Evolutionary conservation across 2,888 invertebrate genomes (phyloP), one percentile per base, ranked within the genome.

Genomic region (Lissocephala sabroskyi): DNA sequence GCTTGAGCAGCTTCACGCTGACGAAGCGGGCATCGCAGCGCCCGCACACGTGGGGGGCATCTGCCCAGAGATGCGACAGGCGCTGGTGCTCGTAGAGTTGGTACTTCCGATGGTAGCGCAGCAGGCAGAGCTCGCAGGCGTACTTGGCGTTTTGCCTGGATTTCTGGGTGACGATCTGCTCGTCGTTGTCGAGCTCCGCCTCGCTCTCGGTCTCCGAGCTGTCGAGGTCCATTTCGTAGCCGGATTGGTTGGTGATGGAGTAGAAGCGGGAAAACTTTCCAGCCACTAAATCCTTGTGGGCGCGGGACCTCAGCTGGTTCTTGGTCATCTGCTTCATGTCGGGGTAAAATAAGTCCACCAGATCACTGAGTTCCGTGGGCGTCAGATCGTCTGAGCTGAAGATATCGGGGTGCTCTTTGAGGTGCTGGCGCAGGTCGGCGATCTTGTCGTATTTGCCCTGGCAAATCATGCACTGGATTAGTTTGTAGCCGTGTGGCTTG

Each of bases 11-110:
- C 46, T 85, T 85, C 1, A 86, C 74, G 1, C 86, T 85, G 0
- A 87, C 86, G 62, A 88, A 89, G 28, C 86, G 79, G 71, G 87
- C 87, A 29, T 85, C 80, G 59, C 89, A 89, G 6, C 85, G 81
- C 14, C 85, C 83, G 58, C 89, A 89, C 17, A 87, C 84, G 32
- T 86, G 83, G 0, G 86, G 87, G 0, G 86, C 82, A 43, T 88
- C 87, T 0, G 86, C 85, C 74, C 88, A 79, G 11, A 46, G 52
- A 45, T 84, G 84, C 1, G 50, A 47, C 17, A 55, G 64, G 3
- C 66, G 59, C 45, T 84, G 82, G 43, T 84, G 84, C 3, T 79
- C 76, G 11, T 75, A 81, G 0, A 83, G 64, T 59, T 81, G 81
- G 48, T 83, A 83, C 55, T 80, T 82, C 1, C 84, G 74, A 18